phyloP scores from a whole-genome alignment of 2,113 vertebrate species.

The Pterocles gutturalis region DNA sequence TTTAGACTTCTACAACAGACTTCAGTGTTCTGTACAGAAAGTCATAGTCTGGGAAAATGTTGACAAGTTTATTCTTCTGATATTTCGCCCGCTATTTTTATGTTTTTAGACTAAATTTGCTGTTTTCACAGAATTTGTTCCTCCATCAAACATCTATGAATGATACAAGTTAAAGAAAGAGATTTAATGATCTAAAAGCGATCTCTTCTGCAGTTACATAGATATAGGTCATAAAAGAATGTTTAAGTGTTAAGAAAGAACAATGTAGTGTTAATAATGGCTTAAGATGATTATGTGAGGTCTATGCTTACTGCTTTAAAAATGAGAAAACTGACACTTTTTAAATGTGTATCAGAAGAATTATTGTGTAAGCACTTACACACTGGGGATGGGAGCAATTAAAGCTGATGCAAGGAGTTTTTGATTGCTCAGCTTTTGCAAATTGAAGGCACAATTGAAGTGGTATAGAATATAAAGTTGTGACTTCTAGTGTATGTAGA shows the following conservation, averaged over 20 bases:
- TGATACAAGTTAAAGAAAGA: not conserved
- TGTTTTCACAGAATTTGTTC: not conserved
- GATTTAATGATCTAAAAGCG: not conserved
- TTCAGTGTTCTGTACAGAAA: not conserved
- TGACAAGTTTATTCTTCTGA: not conserved
- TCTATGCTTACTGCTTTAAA: constrained; percentile 56
- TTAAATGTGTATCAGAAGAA: constrained; percentile 50
- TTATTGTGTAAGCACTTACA: constrained; percentile 53
- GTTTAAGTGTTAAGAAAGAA: constrained; percentile 20
- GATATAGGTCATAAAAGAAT: not conserved
- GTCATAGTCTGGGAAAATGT: not conserved
- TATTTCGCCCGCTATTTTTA: not conserved
- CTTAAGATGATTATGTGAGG: not conserved
- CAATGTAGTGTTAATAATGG: constrained; percentile 6
- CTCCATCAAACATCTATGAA: not conserved
- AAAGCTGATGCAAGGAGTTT: constrained; percentile 59
- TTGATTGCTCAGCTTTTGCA: constrained; percentile 67
- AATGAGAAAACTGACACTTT: constrained; percentile 42
- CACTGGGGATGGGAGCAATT: constrained; percentile 38
- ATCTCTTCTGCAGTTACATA: not conserved
- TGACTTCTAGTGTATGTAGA: constrained; percentile 14
- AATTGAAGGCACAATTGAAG: constrained; percentile 55
- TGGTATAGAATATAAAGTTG: constrained; percentile 42
- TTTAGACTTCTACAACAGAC: not conserved
- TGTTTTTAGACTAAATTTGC: not conserved